These are phyloP conservation scores for Ciconia maguari DNA, from an alignment of 2,113 vertebrate genomes.

Conservation along the genomic window DNA sequence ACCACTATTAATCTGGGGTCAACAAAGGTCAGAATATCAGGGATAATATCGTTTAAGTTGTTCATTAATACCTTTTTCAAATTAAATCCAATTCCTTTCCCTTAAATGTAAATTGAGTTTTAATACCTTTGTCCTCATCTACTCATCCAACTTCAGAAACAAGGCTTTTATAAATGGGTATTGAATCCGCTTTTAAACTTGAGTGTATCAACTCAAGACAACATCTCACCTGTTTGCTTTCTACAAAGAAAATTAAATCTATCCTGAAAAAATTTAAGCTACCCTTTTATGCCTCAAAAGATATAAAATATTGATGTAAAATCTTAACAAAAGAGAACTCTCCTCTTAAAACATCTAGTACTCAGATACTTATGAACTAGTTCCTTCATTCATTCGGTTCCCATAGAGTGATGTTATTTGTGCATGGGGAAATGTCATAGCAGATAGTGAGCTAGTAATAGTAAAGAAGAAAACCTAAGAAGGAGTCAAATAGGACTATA, in stretches of 20 bases:
- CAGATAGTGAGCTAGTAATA: background rate
- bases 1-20: conserved; percentile 97
- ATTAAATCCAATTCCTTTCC: background rate
- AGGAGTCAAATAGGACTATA: background rate
- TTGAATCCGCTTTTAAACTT: background rate
- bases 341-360: background rate
- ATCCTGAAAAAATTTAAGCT: background rate
- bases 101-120: background rate
- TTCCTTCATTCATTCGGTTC: background rate
- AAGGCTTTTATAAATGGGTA: background rate
- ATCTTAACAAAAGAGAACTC: background rate
- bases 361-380: background rate
- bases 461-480: background rate
- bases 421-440: background rate
- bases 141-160: background rate
- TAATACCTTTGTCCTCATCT: background rate
- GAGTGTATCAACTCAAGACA: background rate
- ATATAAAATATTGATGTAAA: background rate
- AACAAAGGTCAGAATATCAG: conserved; percentile 84
- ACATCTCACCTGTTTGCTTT: background rate
- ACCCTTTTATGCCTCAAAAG: background rate
- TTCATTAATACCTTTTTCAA: background rate
- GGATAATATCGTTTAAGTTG: background rate
- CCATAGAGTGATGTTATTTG: background rate
- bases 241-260: background rate